phyloP scores from a whole-genome alignment of 2,113 vertebrate genomes.

The Bungarus multicinctus region DNA sequence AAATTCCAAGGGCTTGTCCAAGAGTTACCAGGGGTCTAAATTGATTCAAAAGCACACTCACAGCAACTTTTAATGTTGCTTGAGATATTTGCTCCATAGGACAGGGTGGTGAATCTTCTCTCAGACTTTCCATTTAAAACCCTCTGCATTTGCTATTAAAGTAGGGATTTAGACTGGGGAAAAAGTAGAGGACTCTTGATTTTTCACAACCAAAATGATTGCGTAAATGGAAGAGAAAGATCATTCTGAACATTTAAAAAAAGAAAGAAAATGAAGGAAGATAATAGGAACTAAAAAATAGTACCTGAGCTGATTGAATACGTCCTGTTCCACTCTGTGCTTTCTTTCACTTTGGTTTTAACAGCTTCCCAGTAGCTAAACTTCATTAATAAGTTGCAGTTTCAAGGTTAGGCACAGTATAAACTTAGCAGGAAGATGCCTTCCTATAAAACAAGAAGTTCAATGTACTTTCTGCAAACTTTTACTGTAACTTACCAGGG shows the following conservation, averaged over 20 bases:
- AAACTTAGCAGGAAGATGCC: not conserved
- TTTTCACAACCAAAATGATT: not conserved
- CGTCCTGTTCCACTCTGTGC: not conserved
- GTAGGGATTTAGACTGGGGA: not conserved
- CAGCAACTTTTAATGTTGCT: not conserved
- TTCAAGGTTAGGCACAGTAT: not conserved
- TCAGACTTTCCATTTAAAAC: not conserved
- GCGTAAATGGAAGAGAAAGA: not conserved
- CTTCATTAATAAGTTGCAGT: not conserved
- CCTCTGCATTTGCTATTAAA: not conserved
- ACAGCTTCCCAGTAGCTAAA: not conserved
- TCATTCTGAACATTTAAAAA: not conserved
- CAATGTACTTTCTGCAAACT: too few species aligned
- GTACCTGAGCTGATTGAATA: not conserved
- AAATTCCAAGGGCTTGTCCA: too few species aligned
- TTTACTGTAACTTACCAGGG: not conserved
- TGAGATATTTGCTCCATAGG: not conserved
- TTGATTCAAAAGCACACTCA: not conserved
- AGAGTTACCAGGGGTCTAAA: not conserved
- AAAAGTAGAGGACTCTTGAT: not conserved
- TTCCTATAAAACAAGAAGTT: not conserved
- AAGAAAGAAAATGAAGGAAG: too few species aligned
- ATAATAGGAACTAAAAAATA: too few species aligned
- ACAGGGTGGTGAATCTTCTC: not conserved
- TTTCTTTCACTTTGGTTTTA: not conserved